Base-by-base conservation (phyloP, 1,140 invertebrate genomes). In the Neodiprion pinetum region DNA sequence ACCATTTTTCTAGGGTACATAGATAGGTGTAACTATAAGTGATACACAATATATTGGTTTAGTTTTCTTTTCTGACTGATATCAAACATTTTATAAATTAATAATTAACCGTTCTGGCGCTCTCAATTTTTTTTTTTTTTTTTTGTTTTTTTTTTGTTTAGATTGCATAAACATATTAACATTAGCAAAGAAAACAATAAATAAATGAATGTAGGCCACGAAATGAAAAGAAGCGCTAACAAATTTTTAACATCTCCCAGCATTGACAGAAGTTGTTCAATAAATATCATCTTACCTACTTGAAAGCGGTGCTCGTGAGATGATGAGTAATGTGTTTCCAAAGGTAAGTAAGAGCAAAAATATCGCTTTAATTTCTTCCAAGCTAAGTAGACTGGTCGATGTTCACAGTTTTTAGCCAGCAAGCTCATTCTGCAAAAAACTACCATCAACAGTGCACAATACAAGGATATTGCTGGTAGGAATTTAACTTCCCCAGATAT, bases 81-180 rank as follows among this genome's bases (percentile, higher is more conserved):
- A 76, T 76, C 23, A 61, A 61, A 21, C 49, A 73, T 74, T 70
- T 76, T 79, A 73, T 83, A 77, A 81, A 80, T 81, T 81, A 78
- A 49, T 85, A 80, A 81, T 77, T 78, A 78, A 83, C 79, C 79
- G 77, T 76, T 82, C 78, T 80, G 80, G 84, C 82, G 84, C 84
- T 85, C 82, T 85, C 83, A 82, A 78, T 80, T 75, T 61, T 14
- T 87, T 87, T 88, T 14, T 87, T 87, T 88, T 17, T 17, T 17
- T 17, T 17, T 17, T 17, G 17, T 87, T 87, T 88, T 87, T 87
- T 88, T 87, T 88, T 88, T 88, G 81, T 86, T 84, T 83, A 86
- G 82, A 84, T 77, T 80, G 80, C 81, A 80, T 69, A 12, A 23
- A 69, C 12, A 69, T 40, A 4, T 14, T 65, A 65, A 65, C 21